Evolutionary conservation across 1,140 invertebrate genomes (phyloP).

Genomic region (Pomacea maculata): DNA sequence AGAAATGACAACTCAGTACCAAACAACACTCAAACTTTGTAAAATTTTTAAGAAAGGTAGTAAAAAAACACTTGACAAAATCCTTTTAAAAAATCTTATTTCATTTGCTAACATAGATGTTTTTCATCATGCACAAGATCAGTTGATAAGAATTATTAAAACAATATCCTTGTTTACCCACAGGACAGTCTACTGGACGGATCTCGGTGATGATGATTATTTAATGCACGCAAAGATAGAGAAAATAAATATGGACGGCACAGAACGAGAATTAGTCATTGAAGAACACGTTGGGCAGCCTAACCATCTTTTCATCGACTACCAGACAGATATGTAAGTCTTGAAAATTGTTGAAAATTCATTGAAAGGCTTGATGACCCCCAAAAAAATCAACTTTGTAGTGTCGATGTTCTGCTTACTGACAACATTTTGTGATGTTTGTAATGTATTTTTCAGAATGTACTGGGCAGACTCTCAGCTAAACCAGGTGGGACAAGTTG

Average conservation of each 20-base stretch:
- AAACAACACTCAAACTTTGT: no score
- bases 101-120: no score
- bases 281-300: slow-evolving; percentile 68
- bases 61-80: no score
- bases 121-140: no score
- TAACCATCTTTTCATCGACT: slow-evolving; percentile 74
- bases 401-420: no score
- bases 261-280: slow-evolving; percentile 25
- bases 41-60: no score
- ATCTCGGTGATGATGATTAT: slow-evolving; percentile 84
- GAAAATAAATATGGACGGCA: slow-evolving; percentile 91
- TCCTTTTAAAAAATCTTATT: no score
- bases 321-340: slow-evolving; percentile 77
- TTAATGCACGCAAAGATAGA: slow-evolving; percentile 84
- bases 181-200: slow-evolving; percentile 88
- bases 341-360: background rate
- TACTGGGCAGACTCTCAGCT: slow-evolving; percentile 90
- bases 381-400: background rate
- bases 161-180: background rate
- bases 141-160: no score
- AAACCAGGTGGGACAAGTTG: slow-evolving; percentile 41
- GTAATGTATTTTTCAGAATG: slow-evolving; percentile 67
- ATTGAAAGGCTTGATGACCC: background rate
- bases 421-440: background rate
- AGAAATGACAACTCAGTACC: no score